Percentiles rank a stretch among this genome's conserved stretches.
These are phyloP conservation scores for Spilosoma lubricipeda DNA, from an alignment of 2,888 invertebrate genomes.

Conservation along the genomic window DNA sequence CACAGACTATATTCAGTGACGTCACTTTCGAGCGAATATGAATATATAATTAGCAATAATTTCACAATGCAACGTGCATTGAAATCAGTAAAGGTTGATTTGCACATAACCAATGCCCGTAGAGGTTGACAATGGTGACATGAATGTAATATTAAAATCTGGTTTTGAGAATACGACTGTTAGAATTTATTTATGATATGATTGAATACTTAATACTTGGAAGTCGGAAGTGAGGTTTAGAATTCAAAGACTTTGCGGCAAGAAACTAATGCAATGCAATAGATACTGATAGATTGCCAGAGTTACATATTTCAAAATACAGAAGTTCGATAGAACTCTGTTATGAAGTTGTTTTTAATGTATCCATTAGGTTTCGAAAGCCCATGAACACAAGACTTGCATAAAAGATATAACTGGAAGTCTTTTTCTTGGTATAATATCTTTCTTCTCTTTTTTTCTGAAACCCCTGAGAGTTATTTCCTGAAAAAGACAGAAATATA, in stretches of 20 bases:
- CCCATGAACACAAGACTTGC: no score
- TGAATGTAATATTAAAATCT: constrained; percentile 45
- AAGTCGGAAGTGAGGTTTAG: constrained; percentile 7
- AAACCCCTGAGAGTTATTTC: no score
- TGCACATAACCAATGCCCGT: constrained; percentile 44
- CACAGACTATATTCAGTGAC: constrained; percentile 13
- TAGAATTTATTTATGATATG: constrained; percentile 14
- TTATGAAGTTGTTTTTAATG: background rate
- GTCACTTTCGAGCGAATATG: constrained; percentile 16
- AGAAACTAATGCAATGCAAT: background rate
- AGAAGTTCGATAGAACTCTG: background rate
- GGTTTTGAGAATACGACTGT: constrained; percentile 31
- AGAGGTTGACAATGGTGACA: constrained; percentile 37
- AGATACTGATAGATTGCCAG: background rate
- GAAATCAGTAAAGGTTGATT: constrained; percentile 46
- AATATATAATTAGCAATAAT: constrained; percentile 28
- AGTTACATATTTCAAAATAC: background rate
- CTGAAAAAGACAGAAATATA: no score
- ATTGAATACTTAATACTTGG: constrained; percentile 13
- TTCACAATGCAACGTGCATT: constrained; percentile 41
- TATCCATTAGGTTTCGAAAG: background rate
- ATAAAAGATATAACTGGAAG: no score
- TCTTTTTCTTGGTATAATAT: no score
- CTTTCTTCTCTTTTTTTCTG: no score
- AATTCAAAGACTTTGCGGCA: background rate